These are phyloP conservation scores for Rhogogaster chlorosoma DNA, from an alignment of 2,888 invertebrate genomes.

Conservation along the genomic window DNA sequence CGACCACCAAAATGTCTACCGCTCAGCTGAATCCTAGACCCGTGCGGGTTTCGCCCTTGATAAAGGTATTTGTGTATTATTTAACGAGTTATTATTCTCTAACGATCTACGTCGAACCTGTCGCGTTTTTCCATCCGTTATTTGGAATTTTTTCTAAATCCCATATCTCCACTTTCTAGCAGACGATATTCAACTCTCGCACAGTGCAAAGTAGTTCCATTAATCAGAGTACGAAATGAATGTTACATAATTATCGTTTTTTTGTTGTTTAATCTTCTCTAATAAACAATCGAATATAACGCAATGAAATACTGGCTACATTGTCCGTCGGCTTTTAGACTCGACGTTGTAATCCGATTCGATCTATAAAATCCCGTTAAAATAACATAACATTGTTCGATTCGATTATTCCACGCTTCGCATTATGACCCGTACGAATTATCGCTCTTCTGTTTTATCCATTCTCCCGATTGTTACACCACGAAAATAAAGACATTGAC, in stretches of 20 bases:
- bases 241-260: conserved; percentile 68
- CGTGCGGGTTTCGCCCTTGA: conserved; percentile 89
- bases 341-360: not conserved
- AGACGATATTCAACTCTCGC: conserved; percentile 18
- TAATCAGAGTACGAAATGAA: conserved; percentile 54
- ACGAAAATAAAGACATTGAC: not conserved
- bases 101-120: not conserved
- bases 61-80: conserved; percentile 82
- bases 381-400: not conserved
- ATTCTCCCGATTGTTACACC: not conserved
- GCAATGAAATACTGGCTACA: not conserved
- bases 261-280: conserved; percentile 52
- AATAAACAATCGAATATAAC: conserved; percentile 15
- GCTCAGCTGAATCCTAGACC: conserved; percentile 78
- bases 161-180: conserved; percentile 1
- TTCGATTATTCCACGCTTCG: not conserved
- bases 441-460: not conserved
- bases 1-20: conserved; percentile 68
- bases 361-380: not conserved
- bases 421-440: not conserved
- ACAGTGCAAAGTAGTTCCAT: not conserved
- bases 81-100: not conserved
- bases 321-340: not conserved
- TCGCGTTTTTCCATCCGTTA: not conserved
- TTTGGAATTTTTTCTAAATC: not conserved